Base-by-base conservation (phyloP, 2,888 invertebrate species). In the Pseudanteris insignis region DNA sequence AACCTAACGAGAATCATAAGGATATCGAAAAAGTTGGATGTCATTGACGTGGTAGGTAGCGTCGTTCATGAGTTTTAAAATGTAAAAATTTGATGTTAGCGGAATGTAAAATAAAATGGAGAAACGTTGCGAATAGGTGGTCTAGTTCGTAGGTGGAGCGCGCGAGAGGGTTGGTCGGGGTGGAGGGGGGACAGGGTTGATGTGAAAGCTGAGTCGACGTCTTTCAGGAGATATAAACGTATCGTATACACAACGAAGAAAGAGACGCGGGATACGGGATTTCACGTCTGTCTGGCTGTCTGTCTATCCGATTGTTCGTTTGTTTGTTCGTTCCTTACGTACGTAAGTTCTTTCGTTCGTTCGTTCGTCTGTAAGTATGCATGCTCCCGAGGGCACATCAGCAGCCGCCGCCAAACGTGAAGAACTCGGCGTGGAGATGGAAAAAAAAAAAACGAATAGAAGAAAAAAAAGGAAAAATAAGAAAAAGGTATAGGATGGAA, bases 161-260 rank as follows among this genome's bases (percentile, higher is more conserved):
- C n/a, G n/a, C n/a, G n/a, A n/a, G n/a, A 67, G 66, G 67, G 62
- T 59, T 67, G 44, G 58, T 14, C 34, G 34, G 29, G 12, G 12
- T 5, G 30, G 6, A 18, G 7, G 63, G 65, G 65, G 65, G 65
- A 67, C 67, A 64, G 70, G 69, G 64, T 68, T 67, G 70, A 70
- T 69, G 66, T 66, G 68, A 66, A 70, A 75, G 76, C 77, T 77
- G 77, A 77, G 75, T 75, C 75, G 73, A 73, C 76, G 74, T 74
- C 72, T 76, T 76, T 72, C 73, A 67, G 65, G 55, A 50, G 64
- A 55, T 66, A 63, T 66, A 65, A 60, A 57, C 62, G 59, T 47
- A 55, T 57, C 61, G 62, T 58, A 46, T 57, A 53, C 34, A 64
- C 53, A 61, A 54, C 40, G 57, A 58, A 57, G 64, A 55, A 64